Evolutionary conservation across 2,797 vertebrate species (phyloP).

Genomic region (Catostomus latipinnis): DNA sequence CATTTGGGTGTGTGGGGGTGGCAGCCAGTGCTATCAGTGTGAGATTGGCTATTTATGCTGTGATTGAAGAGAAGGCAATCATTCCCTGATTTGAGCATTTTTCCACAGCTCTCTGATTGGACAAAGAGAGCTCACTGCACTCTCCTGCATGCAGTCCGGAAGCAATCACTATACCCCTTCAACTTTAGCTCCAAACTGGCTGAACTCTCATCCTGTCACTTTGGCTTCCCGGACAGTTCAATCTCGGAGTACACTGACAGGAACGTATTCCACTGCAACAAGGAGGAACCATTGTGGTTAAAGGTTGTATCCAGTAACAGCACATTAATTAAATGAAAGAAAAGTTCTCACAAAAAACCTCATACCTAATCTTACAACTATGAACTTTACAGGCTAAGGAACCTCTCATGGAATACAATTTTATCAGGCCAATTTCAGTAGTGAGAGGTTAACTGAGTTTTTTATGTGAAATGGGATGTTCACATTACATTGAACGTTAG

Average conservation of each 20-base stretch:
- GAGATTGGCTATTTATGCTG: conserved; percentile 95
- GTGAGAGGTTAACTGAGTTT: too few species aligned
- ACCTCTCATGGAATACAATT: too few species aligned
- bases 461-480: too few species aligned
- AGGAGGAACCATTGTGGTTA: background rate
- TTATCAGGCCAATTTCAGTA: too few species aligned
- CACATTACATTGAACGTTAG: too few species aligned
- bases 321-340: background rate
- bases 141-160: conserved; percentile 80
- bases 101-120: conserved; percentile 88
- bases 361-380: too few species aligned
- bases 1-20: conserved; percentile 54
- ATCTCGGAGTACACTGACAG: background rate
- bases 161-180: conserved; percentile 91
- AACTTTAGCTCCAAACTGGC: conserved; percentile 82
- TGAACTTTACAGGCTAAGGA: too few species aligned
- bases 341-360: background rate
- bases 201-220: conserved; percentile 77
- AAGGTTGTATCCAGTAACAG: too few species aligned
- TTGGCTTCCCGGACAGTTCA: conserved; percentile 27
- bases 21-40: conserved; percentile 94
- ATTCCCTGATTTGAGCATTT: conserved; percentile 92
- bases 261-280: background rate
- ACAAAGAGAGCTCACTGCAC: conserved; percentile 78
- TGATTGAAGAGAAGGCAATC: conserved; percentile 99